phyloP scores from a whole-genome alignment of 2,113 vertebrate species.

The Varanus salvator region DNA sequence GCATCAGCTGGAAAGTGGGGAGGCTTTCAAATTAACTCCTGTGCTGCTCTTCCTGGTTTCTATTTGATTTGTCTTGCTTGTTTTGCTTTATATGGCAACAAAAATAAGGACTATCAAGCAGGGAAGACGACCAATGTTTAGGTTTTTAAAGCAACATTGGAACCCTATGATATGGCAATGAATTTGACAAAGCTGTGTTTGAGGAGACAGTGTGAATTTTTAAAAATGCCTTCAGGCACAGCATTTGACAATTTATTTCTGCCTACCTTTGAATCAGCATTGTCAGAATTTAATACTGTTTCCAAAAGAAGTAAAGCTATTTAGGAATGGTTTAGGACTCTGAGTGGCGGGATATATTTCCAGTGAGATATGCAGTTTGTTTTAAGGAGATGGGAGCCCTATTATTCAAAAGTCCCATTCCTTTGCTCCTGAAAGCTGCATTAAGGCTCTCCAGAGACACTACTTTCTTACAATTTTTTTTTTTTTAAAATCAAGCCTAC shows the following conservation, averaged over 20 bases:
- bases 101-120: constrained; percentile 17
- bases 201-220: constrained; percentile 21
- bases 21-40: constrained; percentile 5
- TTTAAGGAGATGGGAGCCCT: background rate
- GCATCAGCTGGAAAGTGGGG: background rate
- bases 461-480: background rate
- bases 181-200: background rate
- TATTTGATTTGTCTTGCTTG: constrained; percentile 26
- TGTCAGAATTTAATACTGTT: constrained; percentile 19
- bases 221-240: constrained; percentile 43
- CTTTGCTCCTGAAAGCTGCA: background rate
- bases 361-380: background rate
- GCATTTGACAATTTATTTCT: constrained; percentile 45
- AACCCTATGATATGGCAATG: constrained; percentile 38
- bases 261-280: constrained; percentile 4
- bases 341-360: background rate
- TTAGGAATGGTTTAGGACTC: background rate
- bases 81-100: background rate
- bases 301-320: background rate
- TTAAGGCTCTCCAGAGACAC: background rate
- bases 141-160: constrained; percentile 57
- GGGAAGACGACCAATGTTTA: constrained; percentile 20
- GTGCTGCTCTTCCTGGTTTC: constrained; percentile 18
- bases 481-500: background rate
- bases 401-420: background rate